Evolutionary conservation across 1,140 invertebrate genomes (phyloP).

Genomic region (Calosoma granatense): DNA sequence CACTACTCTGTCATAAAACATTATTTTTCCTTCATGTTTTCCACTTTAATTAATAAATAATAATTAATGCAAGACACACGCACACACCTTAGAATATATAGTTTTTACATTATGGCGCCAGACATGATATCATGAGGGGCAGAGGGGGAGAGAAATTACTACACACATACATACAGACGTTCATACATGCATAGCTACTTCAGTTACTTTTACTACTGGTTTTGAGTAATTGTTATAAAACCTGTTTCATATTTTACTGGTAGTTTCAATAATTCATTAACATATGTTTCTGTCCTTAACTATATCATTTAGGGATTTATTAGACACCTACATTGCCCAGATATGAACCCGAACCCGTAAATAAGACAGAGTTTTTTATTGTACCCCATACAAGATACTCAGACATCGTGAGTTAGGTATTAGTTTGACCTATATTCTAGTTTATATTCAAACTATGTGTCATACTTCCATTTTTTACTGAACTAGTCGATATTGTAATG

Average conservation of each 20-base stretch:
- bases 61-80: constrained; percentile 1
- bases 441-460: neutral
- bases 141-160: neutral
- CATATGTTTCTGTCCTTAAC: neutral
- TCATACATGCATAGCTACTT: too few species aligned
- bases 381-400: neutral
- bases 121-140: neutral
- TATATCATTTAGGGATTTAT: too few species aligned
- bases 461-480: neutral
- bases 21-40: neutral
- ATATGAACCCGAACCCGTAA: too few species aligned
- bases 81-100: neutral
- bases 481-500: too few species aligned
- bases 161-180: too few species aligned
- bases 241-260: neutral
- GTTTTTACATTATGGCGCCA: constrained; percentile 1
- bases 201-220: neutral
- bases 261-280: neutral
- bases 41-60: neutral
- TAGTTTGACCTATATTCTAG: neutral
- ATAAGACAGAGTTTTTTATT: neutral
- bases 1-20: neutral
- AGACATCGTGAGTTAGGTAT: neutral
- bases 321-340: too few species aligned
- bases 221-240: neutral